Conservation (phyloP, 2,888 invertebrate species). For the Cheilosia soror region DNA sequence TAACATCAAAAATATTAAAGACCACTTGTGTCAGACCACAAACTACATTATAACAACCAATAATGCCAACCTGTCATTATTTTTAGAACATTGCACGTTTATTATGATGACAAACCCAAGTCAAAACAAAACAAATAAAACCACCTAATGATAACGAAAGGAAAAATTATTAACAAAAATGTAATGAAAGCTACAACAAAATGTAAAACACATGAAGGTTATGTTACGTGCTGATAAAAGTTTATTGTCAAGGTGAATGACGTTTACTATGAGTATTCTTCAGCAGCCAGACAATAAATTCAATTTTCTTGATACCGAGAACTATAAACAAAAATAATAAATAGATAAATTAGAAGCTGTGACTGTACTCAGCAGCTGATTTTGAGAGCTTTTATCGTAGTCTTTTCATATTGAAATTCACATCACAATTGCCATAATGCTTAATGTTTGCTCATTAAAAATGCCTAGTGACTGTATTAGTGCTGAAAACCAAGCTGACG, state of each 20-base stretch:
- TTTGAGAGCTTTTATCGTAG: slow-evolving; percentile 25
- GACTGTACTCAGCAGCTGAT: slow-evolving; percentile 33
- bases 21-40: too few species aligned
- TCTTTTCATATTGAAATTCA: neutral
- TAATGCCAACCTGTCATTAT: too few species aligned
- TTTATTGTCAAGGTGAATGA: slow-evolving; percentile 71
- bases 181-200: slow-evolving; percentile 26
- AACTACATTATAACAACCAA: too few species aligned
- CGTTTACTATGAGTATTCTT: slow-evolving; percentile 24
- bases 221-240: slow-evolving; percentile 57
- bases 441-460: neutral
- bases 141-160: slow-evolving; percentile 8
- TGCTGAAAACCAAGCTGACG: neutral
- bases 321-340: neutral
- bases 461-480: slow-evolving; percentile 23
- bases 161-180: slow-evolving; percentile 7
- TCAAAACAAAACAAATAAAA: slow-evolving; percentile 4
- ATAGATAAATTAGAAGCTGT: neutral
- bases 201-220: slow-evolving; percentile 27
- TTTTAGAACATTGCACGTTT: too few species aligned
- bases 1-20: too few species aligned
- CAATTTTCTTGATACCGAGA: neutral
- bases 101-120: slow-evolving; percentile 10
- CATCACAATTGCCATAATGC: slow-evolving; percentile 1
- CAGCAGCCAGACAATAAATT: slow-evolving; percentile 14